Percentiles rank a stretch among this genome's conserved stretches.
Conservation (phyloP, 2,888 invertebrate genomes). For the Zygaena filipendulae region DNA sequence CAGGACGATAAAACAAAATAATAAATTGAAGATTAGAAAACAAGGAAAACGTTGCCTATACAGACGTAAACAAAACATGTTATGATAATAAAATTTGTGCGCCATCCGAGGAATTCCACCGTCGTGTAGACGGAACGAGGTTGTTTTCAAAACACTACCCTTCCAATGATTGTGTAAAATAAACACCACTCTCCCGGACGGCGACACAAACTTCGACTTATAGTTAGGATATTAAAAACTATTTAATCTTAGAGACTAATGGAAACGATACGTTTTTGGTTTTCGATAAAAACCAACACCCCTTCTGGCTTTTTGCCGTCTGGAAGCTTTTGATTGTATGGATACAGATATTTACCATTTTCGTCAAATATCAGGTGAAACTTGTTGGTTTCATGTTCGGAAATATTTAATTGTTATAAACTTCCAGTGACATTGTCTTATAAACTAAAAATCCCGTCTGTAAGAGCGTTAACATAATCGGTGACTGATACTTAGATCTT, state of each 20-base stretch:
- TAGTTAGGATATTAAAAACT: too few species aligned
- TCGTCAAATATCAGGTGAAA: not conserved
- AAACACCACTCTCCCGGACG: constrained; percentile 49
- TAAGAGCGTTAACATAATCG: constrained; percentile 20
- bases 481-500: too few species aligned
- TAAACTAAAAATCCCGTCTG: constrained; percentile 48
- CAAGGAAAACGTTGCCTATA: constrained; percentile 51
- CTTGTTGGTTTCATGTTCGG: not conserved
- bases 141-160: constrained; percentile 61
- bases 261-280: constrained; percentile 65
- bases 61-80: constrained; percentile 62
- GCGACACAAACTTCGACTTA: constrained; percentile 35
- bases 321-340: constrained; percentile 49
- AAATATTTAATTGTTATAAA: constrained; percentile 25
- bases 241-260: constrained; percentile 47
- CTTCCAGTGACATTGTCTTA: constrained; percentile 61
- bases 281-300: constrained; percentile 61
- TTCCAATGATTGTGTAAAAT: constrained; percentile 47
- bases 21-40: constrained; percentile 37
- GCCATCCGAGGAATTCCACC: constrained; percentile 61
- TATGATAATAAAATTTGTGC: constrained; percentile 57
- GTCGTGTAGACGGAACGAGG: constrained; percentile 38
- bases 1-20: constrained; percentile 28
- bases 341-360: too few species aligned
- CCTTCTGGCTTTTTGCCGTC: constrained; percentile 63